These are phyloP conservation scores for Heteromyza rotundicornis DNA, from an alignment of 2,888 invertebrate genomes.

Conservation along the genomic window DNA sequence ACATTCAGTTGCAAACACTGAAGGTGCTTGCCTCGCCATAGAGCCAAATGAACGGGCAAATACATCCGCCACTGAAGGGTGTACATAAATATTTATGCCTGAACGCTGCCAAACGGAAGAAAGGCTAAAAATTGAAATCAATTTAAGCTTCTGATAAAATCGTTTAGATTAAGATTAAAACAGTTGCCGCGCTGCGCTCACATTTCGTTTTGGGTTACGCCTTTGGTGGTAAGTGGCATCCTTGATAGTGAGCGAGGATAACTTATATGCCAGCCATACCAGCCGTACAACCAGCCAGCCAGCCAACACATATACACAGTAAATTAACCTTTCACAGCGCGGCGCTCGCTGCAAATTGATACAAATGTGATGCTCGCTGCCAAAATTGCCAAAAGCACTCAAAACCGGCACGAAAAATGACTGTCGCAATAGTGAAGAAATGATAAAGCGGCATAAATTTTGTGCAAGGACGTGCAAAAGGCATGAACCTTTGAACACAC, in stretches of 20 bases:
- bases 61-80: neutral
- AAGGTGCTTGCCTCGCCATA: constrained; percentile 15
- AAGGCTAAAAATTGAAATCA: constrained; percentile 36
- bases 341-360: neutral
- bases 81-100: constrained; percentile 36
- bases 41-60: constrained; percentile 13
- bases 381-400: constrained; percentile 2
- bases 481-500: too few species aligned
- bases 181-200: too few species aligned
- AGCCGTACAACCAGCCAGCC: neutral
- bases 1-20: neutral
- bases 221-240: too few species aligned
- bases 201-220: too few species aligned
- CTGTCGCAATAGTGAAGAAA: too few species aligned
- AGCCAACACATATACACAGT: neutral
- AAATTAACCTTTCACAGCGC: neutral
- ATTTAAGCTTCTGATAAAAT: constrained; percentile 41
- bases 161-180: constrained; percentile 39
- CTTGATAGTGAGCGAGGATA: too few species aligned
- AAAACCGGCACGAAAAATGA: neutral
- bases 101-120: constrained; percentile 31
- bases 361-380: neutral
- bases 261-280: too few species aligned
- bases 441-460: too few species aligned
- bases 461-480: too few species aligned